These are phyloP conservation scores for Tenualosa thibaudeaui DNA, from an alignment of 2,797 vertebrate genomes.

Conservation along the genomic window DNA sequence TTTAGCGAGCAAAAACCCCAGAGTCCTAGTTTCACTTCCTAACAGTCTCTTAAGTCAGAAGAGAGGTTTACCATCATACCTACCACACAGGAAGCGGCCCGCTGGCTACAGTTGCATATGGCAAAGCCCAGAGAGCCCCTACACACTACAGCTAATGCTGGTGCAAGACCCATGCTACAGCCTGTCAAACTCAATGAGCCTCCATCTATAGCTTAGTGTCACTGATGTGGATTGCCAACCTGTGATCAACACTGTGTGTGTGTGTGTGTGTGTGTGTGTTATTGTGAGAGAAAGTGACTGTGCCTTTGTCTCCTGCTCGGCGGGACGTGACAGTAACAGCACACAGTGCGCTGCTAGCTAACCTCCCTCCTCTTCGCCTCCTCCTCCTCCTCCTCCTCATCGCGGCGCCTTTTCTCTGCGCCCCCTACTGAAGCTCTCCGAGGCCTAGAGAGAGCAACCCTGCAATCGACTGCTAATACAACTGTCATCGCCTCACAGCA, in stretches of 20 bases:
- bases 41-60: too few relatives aligned
- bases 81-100: too few relatives aligned
- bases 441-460: constrained; percentile 72
- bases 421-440: constrained; percentile 59
- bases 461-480: constrained; percentile 77
- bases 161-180: not conserved
- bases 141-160: too few relatives aligned
- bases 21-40: too few relatives aligned
- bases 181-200: not conserved
- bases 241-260: not conserved
- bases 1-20: too few relatives aligned
- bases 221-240: not conserved
- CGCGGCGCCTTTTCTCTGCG: not conserved
- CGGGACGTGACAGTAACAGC: not conserved
- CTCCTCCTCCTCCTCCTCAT: not conserved
- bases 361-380: not conserved
- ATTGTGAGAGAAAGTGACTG: not conserved
- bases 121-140: too few relatives aligned
- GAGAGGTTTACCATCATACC: too few relatives aligned
- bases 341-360: not conserved
- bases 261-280: not conserved
- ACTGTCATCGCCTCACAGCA: constrained; percentile 71
- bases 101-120: too few relatives aligned
- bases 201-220: not conserved
- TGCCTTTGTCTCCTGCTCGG: not conserved